These are phyloP conservation scores for Lasioglossum malachurum DNA, from an alignment of 2,888 invertebrate species.

Conservation along the genomic window DNA sequence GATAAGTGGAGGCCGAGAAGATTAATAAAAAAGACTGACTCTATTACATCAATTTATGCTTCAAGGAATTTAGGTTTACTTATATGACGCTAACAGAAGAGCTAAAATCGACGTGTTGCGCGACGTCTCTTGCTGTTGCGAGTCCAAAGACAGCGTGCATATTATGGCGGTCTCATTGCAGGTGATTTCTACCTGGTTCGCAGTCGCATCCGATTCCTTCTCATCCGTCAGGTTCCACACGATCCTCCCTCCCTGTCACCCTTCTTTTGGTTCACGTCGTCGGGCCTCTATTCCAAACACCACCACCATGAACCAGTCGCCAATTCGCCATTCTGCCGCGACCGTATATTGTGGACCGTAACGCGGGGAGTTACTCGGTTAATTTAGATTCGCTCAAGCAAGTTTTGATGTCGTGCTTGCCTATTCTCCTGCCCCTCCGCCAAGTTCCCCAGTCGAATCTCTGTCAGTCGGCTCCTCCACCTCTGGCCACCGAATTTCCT, in stretches of 20 bases:
- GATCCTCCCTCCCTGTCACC: slow-evolving; percentile 14
- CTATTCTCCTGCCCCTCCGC: slow-evolving; percentile 59
- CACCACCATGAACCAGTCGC: slow-evolving; percentile 59
- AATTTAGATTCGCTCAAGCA: slow-evolving; percentile 81
- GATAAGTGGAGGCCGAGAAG: slow-evolving; percentile 62
- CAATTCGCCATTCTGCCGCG: slow-evolving; percentile 65
- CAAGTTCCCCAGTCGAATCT: slow-evolving; percentile 55
- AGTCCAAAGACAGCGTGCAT: neutral
- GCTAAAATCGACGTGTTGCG: neutral
- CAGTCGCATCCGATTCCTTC: slow-evolving; percentile 28
- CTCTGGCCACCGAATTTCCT: slow-evolving; percentile 57
- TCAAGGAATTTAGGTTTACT: too few species aligned
- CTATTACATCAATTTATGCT: too few species aligned
- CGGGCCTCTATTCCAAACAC: slow-evolving; percentile 58
- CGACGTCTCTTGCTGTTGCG: neutral
- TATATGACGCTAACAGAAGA: neutral
- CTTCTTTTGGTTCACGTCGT: slow-evolving; percentile 17
- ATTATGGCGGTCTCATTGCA: neutral
- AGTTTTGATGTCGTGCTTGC: slow-evolving; percentile 81
- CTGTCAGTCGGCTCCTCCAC: slow-evolving; percentile 60
- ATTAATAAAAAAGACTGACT: neutral
- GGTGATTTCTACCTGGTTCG: slow-evolving; percentile 19
- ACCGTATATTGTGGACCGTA: slow-evolving; percentile 72
- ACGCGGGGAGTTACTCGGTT: slow-evolving; percentile 80
- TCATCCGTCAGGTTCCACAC: slow-evolving; percentile 11